Evolutionary conservation across 2,113 vertebrate species (phyloP).

Genomic region (Casuarius casuarius): DNA sequence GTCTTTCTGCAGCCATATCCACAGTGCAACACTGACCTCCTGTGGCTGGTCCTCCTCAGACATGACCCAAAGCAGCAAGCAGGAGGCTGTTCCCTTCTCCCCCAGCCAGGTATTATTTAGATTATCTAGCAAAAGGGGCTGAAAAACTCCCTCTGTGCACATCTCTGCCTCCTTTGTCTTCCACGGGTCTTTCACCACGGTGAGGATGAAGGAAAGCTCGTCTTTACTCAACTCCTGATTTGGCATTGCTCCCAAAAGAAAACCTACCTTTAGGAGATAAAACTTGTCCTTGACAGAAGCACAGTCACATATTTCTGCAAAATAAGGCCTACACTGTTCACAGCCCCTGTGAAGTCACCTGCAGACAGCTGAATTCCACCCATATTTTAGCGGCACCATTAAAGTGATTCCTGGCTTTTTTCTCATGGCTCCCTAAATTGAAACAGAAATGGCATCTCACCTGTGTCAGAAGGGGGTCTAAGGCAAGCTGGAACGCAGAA

Average conservation of each 20-base stretch:
- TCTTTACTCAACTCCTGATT: not conserved
- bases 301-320: rapidly evolving
- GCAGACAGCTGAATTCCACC: not conserved
- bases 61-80: not conserved
- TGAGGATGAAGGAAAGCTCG: not conserved
- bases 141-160: rapidly evolving
- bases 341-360: not conserved
- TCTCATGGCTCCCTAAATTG: not conserved
- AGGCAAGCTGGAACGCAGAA: not conserved
- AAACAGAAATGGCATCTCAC: not conserved
- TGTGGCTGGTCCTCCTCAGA: conserved; percentile 9
- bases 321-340: not conserved
- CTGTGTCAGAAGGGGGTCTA: not conserved
- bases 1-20: not conserved
- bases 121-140: not conserved
- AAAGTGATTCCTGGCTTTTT: not conserved
- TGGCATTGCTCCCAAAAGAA: not conserved
- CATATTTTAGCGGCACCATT: rapidly evolving
- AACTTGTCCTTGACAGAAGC: not conserved
- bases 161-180: rapidly evolving
- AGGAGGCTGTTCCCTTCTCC: not conserved
- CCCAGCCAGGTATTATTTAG: rapidly evolving
- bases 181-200: rapidly evolving
- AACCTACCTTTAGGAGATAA: not conserved
- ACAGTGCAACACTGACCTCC: conserved; percentile 75